Evolutionary conservation across 2,888 invertebrate species (phyloP), one percentile per base, ranked within the genome.

Genomic region (Ephialtes manifestator): DNA sequence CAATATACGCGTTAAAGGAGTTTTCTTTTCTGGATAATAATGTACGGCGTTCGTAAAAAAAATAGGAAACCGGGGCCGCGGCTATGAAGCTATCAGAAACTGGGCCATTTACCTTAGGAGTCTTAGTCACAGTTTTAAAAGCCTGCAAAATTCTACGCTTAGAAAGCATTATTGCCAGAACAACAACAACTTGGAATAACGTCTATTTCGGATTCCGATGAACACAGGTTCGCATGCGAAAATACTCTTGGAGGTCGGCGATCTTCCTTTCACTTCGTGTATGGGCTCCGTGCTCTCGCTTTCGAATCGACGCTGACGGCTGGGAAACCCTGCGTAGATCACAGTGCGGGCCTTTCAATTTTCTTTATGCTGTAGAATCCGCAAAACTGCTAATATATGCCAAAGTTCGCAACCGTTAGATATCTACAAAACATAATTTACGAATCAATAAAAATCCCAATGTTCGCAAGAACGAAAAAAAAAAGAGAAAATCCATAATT

Each of bases 261-360:
- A 74, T 84, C 67, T 85, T 81, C 87, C 88, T 88, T 88, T 88
- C 88, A 88, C 88, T 88, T 80, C 84, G 70, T 83, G 68, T 83
- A 81, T 81, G 53, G 67, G 24, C 20, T 67, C 20, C 18, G 31
- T 65, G 65, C 71, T 87, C 85, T 85, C 79, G 80, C 86, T 87
- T 87, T 87, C 86, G 48, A 83, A 85, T 51, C 24, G 39, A 53
- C 43, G 31, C 67, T 76, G 46, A 46, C 35, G 51, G 68, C 31
- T n/a, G 48, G 46, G 18, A 20, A 63, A 80, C 46, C 58, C 51
- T 60, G 24, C 70, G 68, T 35, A 35, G 43, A 58, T 72, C 43
- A 24, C 20, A n/a, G 53, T 24, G 55, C 24, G 28, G 18, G 24
- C 13, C 55, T 20, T n/a, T 72, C 55, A 20, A 7, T 20, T 20